Base-by-base conservation (phyloP, 2,797 vertebrate genomes). In the Enteromius fasciolatus region DNA sequence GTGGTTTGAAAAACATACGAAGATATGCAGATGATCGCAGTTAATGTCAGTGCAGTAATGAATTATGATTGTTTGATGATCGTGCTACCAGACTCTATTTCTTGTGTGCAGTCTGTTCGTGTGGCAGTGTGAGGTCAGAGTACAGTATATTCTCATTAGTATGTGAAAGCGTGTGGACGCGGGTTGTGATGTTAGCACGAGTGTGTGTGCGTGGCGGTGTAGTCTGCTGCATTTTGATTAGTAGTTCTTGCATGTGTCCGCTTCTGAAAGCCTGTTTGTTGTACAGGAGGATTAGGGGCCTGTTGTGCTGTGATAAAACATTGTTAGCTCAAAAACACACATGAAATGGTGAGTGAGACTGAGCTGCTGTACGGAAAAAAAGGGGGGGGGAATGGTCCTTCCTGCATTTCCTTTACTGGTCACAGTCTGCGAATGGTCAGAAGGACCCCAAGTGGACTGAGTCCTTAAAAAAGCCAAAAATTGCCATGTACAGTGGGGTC, bases 251-350 rank as follows among this genome's bases (percentile, higher is more conserved):
- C 75, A 84, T 89, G 86, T 84, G 87, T 87, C 84, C 79, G 78
- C 80, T 80, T 83, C 86, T 89, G 78, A 91, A 90, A 89, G 84
- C 79, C 86, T 89, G 88, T 89, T 88, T 88, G 85, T 85, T 82
- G 88, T 87, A 78, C 81, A 77, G 77, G 41, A 80, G 89, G 89
- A 89, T 90, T 90, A 90, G 83, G 75, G 85, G 85, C 84, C 88
- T 90, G 89, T 86, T 85, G 80, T 59, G 86, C 67, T 80, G 83
- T 86, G 89, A 91, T 90, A 90, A 90, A 86, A 83, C 79, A 59
- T 76, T 69, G 85, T 88, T 88, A 85, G 84, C 82, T 85, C 76
- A 83, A 81, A 87, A 88, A 86, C 88, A 87, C 76, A 87, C 85
- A 86, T 86, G 83, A 81, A 84, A 85, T 82, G 68, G 86, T 83